Conservation (phyloP, 92 coral and sea anemone species). For the Nematostella vectensis region DNA sequence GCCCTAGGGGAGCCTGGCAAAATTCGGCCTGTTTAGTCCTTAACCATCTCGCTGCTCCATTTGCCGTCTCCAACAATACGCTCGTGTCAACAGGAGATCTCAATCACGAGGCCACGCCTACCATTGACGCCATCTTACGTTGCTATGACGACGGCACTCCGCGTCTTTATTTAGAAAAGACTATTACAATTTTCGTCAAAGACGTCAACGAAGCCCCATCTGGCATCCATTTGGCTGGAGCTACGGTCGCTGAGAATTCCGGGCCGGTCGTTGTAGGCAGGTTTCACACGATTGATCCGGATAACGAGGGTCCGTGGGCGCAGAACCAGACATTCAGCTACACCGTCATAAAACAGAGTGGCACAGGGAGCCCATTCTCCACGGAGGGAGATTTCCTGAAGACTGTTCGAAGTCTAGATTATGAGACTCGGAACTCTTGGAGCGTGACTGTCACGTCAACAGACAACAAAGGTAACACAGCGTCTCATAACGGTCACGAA, state of each 20-base stretch:
- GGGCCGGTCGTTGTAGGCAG: slow-evolving; percentile 56
- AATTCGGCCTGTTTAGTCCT: slow-evolving; percentile 46
- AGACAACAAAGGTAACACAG: slow-evolving; percentile 66
- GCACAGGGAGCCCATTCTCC: slow-evolving; percentile 46
- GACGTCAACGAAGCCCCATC: slow-evolving; percentile 85
- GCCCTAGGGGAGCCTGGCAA: slow-evolving; percentile 83
- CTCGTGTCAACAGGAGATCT: slow-evolving; percentile 43
- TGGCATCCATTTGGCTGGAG: slow-evolving; percentile 46
- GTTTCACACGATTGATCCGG: slow-evolving; percentile 79
- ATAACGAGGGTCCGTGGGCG: slow-evolving; percentile 41
- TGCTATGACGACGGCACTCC: slow-evolving; percentile 64
- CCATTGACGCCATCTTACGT: slow-evolving; percentile 47
- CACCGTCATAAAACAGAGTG: slow-evolving; percentile 18
- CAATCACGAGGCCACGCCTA: slow-evolving; percentile 48
- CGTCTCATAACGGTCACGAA: too few relatives aligned
- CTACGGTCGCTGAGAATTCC: slow-evolving; percentile 64
- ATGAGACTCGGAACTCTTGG: slow-evolving; percentile 56
- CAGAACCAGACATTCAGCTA: slow-evolving; percentile 67
- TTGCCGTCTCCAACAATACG: slow-evolving; percentile 24
- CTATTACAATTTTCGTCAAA: slow-evolving; percentile 20
- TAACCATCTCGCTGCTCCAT: slow-evolving; percentile 41
- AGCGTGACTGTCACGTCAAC: slow-evolving; percentile 53
- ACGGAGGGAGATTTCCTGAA: slow-evolving; percentile 49
- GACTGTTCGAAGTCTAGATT: slow-evolving; percentile 70
- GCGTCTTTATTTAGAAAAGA: slow-evolving; percentile 43